Conservation (phyloP, 2,888 invertebrate species). For the Pollenia griseotomentosa region DNA sequence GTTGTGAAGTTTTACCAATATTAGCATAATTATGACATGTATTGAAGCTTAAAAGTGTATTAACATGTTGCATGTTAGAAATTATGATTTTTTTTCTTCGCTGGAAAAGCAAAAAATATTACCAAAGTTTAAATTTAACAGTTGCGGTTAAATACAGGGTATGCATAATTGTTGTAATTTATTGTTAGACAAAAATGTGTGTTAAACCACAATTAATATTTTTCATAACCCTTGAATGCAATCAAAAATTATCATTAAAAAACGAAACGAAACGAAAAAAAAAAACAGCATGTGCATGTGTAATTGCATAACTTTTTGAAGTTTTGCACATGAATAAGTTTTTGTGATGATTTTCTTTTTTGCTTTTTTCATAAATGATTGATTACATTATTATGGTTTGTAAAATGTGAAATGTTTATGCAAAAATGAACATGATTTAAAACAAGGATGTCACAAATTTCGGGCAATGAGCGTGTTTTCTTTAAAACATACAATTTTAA, state of each 20-base stretch:
- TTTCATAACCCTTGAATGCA: slow-evolving; percentile 69
- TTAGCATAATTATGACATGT: slow-evolving; percentile 62
- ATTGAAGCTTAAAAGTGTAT: slow-evolving; percentile 53
- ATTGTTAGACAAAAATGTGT: slow-evolving; percentile 51
- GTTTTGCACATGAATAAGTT: slow-evolving; percentile 45
- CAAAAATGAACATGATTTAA: slow-evolving; percentile 28
- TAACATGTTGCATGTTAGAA: slow-evolving; percentile 63
- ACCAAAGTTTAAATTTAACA: slow-evolving; percentile 23
- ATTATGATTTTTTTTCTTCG: slow-evolving; percentile 33
- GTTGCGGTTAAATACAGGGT: slow-evolving; percentile 39
- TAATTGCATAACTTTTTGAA: slow-evolving; percentile 54
- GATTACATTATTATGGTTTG: slow-evolving; percentile 38
- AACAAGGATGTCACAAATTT: slow-evolving; percentile 42
- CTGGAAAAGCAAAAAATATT: slow-evolving; percentile 14
- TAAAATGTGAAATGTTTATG: slow-evolving; percentile 34
- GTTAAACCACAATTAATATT: slow-evolving; percentile 62
- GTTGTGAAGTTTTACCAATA: slow-evolving; percentile 35
- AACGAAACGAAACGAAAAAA: not conserved
- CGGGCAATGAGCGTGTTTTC: not conserved
- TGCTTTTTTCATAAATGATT: slow-evolving; percentile 50
- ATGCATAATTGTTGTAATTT: slow-evolving; percentile 33
- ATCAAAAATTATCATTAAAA: not conserved
- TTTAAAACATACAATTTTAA: not conserved
- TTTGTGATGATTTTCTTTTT: slow-evolving; percentile 45
- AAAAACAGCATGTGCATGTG: slow-evolving; percentile 34